Conservation (phyloP, 2,797 vertebrate species). For the Notolabrus celidotus region DNA sequence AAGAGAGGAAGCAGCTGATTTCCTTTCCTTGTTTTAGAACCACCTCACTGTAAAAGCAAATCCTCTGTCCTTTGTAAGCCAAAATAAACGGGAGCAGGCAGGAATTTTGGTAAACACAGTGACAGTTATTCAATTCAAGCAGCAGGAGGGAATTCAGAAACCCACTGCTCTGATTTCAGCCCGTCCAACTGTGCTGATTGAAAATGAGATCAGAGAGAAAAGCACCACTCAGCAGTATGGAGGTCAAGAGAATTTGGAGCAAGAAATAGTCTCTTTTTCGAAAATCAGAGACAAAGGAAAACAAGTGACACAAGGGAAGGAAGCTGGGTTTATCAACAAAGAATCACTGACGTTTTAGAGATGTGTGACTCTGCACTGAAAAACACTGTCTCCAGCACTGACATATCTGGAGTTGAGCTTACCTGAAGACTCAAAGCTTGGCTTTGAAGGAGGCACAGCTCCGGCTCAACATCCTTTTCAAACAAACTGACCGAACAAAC, state of each 20-base stretch:
- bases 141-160: slow-evolving; percentile 55
- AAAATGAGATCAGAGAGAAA: slow-evolving; percentile 55
- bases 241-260: slow-evolving; percentile 59
- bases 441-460: slow-evolving; percentile 27
- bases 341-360: slow-evolving; percentile 29
- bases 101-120: slow-evolving; percentile 37
- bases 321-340: slow-evolving; percentile 50
- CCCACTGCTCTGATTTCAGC: slow-evolving; percentile 44
- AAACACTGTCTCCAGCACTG: slow-evolving; percentile 55
- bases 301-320: slow-evolving; percentile 29
- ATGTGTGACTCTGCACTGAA: slow-evolving; percentile 42
- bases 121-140: slow-evolving; percentile 49
- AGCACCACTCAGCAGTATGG: slow-evolving; percentile 29
- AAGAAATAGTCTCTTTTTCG: slow-evolving; percentile 9
- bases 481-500: slow-evolving; percentile 25
- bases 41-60: not conserved
- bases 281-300: slow-evolving; percentile 30
- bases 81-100: slow-evolving; percentile 20
- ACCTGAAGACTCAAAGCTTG: slow-evolving; percentile 40
- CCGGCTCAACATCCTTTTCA: slow-evolving; percentile 18
- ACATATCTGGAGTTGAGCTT: slow-evolving; percentile 40
- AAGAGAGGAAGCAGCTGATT: not conserved
- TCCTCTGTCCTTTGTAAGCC: slow-evolving; percentile 23
- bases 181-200: slow-evolving; percentile 46
- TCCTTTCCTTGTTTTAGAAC: slow-evolving; percentile 3